phyloP scores from a whole-genome alignment of 2,113 vertebrate genomes.

The Thomomys bottae region DNA sequence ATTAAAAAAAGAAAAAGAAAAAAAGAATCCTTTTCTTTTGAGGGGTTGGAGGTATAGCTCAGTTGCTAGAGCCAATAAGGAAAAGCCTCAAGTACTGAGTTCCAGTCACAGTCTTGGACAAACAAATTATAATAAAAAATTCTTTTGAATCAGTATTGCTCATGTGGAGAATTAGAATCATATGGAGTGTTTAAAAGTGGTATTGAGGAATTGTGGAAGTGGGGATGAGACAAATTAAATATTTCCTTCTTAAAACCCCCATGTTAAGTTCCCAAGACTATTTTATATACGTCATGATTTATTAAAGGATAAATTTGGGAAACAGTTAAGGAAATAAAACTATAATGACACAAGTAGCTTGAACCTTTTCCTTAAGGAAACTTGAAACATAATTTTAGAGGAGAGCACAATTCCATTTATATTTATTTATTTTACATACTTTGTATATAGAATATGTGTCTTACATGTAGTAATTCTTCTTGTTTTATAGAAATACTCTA shows the following conservation, averaged over 20 bases:
- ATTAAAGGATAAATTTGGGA: slow-evolving; percentile 32
- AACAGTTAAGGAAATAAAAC: background rate
- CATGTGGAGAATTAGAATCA: background rate
- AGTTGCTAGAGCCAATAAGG: too few species aligned
- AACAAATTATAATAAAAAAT: too few species aligned
- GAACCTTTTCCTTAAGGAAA: slow-evolving; percentile 34
- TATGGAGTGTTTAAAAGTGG: slow-evolving; percentile 40
- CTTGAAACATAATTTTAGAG: background rate
- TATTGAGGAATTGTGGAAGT: background rate
- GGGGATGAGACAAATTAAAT: background rate
- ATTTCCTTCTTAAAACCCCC: background rate
- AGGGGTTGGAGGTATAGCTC: too few species aligned
- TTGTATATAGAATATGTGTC: background rate
- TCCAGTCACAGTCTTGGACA: too few species aligned
- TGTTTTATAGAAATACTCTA: slow-evolving; percentile 29
- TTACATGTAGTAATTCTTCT: background rate
- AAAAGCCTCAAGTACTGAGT: too few species aligned
- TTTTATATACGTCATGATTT: background rate
- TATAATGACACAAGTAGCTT: slow-evolving; percentile 34
- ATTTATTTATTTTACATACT: slow-evolving; percentile 40
- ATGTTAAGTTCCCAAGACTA: background rate
- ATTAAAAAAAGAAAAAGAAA: too few species aligned
- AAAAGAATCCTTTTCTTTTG: too few species aligned
- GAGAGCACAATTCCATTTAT: background rate
- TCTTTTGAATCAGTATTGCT: background rate